Percentiles rank a stretch among this genome's conserved stretches.
These are phyloP conservation scores for Calameuta filiformis DNA, from an alignment of 2,888 invertebrate genomes.

Conservation along the genomic window DNA sequence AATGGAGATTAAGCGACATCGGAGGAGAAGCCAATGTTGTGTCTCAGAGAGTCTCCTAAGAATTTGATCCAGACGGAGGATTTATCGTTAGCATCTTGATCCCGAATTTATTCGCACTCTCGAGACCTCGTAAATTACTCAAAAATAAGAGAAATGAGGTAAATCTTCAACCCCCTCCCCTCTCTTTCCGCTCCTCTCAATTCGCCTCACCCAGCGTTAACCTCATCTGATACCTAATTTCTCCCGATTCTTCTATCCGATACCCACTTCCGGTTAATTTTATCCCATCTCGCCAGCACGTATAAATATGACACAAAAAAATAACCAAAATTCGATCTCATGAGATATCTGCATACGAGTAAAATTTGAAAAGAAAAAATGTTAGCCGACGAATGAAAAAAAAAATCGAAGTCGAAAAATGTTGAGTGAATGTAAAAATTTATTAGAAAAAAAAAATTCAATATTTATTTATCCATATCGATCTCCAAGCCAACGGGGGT, in stretches of 20 bases:
- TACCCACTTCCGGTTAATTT: too few relatives aligned
- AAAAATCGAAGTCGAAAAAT: neutral
- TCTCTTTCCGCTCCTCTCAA: too few relatives aligned
- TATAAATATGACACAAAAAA: too few relatives aligned
- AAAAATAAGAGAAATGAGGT: too few relatives aligned
- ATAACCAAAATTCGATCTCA: neutral
- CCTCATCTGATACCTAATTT: too few relatives aligned
- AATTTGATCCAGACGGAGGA: conserved; percentile 2
- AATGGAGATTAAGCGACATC: conserved; percentile 3
- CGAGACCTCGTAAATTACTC: neutral
- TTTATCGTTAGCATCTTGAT: conserved; percentile 6
- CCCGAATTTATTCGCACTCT: conserved; percentile 5
- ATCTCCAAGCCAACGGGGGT: too few relatives aligned
- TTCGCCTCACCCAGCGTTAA: too few relatives aligned
- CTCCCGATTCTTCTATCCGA: too few relatives aligned
- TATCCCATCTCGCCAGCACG: too few relatives aligned
- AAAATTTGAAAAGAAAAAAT: neutral
- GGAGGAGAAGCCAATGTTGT: neutral
- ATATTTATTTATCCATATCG: too few relatives aligned
- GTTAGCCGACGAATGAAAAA: conserved; percentile 1
- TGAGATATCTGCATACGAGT: conserved; percentile 9
- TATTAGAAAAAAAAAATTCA: too few relatives aligned
- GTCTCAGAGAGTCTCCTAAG: neutral
- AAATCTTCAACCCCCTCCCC: neutral
- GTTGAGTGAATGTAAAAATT: too few relatives aligned